Base-by-base conservation (phyloP, 2,797 vertebrate genomes). In the Rhynchotus rufescens region DNA sequence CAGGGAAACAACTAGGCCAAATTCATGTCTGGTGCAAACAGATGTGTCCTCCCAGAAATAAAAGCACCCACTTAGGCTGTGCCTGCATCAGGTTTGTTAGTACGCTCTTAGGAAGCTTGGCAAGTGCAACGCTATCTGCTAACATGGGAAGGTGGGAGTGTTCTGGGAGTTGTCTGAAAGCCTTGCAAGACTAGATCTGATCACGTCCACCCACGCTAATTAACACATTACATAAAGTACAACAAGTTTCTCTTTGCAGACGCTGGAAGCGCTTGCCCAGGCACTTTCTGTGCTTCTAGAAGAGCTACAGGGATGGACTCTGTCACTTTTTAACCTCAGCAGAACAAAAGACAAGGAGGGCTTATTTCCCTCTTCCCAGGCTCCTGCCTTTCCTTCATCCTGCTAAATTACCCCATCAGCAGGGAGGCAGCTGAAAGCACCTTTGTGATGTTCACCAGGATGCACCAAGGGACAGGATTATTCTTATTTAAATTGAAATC, bases 151-250 rank as follows among this genome's bases (percentile, higher is more conserved):
- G 88, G 93, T 74, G 90, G 91, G 94, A 91, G 94, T 81, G 92
- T 74, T 84, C 84, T 89, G 93, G 95, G 94, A 95, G 90, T 90
- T 95, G 93, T 90, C 84, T 86, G 87, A 94, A 87, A 85, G 80
- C 80, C 89, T 94, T 92, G 93, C 89, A 95, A 94, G 89, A 84
- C 94, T 54, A 71, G 94, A 87, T 92, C 92, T 93, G 90, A 93
- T 94, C 88, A 89, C 74, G 89, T 11, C 93, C 95, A 81, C 96
- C 95, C 93, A 92, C 96, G 59, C 88, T 92, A 90, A 94, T 96
- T 94, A 96, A 90, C 95, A 94, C 92, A 79, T 94, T 94, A 93
- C 92, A 89, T 90, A 93, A 95, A 90, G 90, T 71, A 87, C 88
- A 89, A 86, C 85, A 87, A 81, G 94, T 92, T 90, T 87, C 77